Conservation (phyloP, 2,113 vertebrate genomes). For the Pogona vitticeps region DNA sequence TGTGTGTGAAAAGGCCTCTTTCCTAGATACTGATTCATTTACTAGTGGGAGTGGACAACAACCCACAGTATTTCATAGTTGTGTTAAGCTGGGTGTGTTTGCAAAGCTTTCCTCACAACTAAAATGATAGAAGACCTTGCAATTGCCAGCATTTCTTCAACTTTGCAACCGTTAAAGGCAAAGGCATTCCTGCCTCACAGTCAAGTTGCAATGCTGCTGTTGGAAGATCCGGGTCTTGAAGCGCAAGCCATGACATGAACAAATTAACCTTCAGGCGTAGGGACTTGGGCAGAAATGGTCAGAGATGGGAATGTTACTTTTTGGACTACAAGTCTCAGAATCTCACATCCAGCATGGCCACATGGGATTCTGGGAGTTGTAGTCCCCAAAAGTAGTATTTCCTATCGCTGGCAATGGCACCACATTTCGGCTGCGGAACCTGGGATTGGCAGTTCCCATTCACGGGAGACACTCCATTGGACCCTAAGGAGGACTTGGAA, state of each 20-base stretch:
- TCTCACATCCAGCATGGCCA: too few species aligned
- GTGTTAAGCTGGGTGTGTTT: background rate
- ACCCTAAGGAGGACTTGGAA: background rate
- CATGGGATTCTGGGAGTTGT: too few species aligned
- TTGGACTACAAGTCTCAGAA: too few species aligned
- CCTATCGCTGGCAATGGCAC: background rate
- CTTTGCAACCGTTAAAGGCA: background rate
- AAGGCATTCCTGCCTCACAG: background rate
- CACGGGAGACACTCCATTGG: background rate
- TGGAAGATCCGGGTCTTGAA: background rate
- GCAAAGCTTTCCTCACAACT: background rate
- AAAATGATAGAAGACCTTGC: background rate
- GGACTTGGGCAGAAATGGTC: too few species aligned
- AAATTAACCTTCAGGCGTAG: background rate
- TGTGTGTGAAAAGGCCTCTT: too few species aligned
- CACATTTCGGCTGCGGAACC: background rate
- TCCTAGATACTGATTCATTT: too few species aligned
- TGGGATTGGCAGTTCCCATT: background rate
- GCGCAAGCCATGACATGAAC: background rate
- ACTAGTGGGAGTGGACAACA: background rate
- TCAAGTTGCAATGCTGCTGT: background rate
- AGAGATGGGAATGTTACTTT: too few species aligned
- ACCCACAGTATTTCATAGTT: background rate
- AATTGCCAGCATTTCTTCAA: too few species aligned
- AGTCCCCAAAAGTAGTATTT: too few species aligned